Evolutionary conservation across 2,113 vertebrate genomes (phyloP).

Genomic region (Henicopernis longicauda): DNA sequence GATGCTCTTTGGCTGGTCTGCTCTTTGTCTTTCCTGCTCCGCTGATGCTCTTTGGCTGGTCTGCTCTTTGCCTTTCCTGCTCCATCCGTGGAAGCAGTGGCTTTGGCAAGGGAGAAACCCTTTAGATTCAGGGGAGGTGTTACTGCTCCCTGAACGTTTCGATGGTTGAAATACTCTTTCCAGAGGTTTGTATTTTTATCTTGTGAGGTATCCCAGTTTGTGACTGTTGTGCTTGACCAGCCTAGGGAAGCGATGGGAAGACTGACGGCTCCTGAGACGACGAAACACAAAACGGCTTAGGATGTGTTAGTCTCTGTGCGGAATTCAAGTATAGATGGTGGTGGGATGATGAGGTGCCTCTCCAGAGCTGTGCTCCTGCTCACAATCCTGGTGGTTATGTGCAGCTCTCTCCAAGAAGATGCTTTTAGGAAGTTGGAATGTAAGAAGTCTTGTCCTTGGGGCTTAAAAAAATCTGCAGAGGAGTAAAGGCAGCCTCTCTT

Average conservation of each 20-base stretch:
- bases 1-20: background rate
- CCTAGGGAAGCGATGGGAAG: background rate
- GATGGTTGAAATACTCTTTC: background rate
- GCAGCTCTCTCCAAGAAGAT: background rate
- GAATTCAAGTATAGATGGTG: background rate
- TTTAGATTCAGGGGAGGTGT: background rate
- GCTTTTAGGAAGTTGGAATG: background rate
- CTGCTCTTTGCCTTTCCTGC: background rate
- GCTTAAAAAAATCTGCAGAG: background rate
- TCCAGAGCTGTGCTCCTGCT: background rate
- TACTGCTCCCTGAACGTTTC: rapidly evolving
- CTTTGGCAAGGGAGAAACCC: background rate
- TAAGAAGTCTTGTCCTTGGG: background rate
- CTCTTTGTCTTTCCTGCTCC: background rate
- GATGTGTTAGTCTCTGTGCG: background rate
- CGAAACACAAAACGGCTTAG: rapidly evolving
- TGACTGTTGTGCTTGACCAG: background rate
- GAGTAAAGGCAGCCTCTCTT: background rate
- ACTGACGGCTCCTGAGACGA: background rate
- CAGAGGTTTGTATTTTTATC: background rate
- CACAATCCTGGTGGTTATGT: background rate
- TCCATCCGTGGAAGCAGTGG: background rate
- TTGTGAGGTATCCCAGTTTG: too few species aligned
- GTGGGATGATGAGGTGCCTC: background rate
- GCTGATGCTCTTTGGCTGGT: background rate